phyloP scores from a whole-genome alignment of 1,140 invertebrate species.

The Nephila pilipes region DNA sequence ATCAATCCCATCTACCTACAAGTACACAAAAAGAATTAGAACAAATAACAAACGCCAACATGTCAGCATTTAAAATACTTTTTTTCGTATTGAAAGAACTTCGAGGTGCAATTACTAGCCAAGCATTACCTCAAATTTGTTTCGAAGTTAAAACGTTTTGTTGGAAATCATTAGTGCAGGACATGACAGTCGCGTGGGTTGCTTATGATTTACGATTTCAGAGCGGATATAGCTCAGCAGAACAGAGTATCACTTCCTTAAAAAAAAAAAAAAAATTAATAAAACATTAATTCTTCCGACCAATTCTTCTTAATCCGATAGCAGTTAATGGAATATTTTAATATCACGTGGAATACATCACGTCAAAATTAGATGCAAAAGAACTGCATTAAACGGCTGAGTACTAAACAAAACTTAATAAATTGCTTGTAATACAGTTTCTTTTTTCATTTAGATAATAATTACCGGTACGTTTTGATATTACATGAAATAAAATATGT shows the following conservation, averaged over 20 bases:
- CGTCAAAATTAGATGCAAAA: too few relatives aligned
- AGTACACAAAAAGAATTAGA: not conserved
- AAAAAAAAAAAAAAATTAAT: not conserved
- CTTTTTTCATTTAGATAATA: too few relatives aligned
- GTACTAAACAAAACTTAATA: too few relatives aligned
- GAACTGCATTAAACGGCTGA: too few relatives aligned
- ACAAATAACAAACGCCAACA: not conserved
- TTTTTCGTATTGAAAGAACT: not conserved
- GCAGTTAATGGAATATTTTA: not conserved
- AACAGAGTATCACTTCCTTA: slow-evolving; percentile 2
- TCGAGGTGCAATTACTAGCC: not conserved
- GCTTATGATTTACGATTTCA: not conserved
- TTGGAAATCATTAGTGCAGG: not conserved
- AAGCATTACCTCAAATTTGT: not conserved
- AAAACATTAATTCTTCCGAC: not conserved
- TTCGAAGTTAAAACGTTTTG: slow-evolving; percentile 8
- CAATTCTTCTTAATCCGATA: not conserved
- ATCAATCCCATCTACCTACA: too few relatives aligned
- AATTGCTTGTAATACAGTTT: too few relatives aligned
- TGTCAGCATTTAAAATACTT: too few relatives aligned
- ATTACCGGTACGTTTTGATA: too few relatives aligned
- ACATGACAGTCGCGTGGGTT: not conserved
- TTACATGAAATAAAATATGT: too few relatives aligned
- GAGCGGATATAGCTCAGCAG: not conserved
- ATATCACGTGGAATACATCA: too few relatives aligned